phyloP scores from a whole-genome alignment of 2,113 vertebrate species.

The Speoplatyrhinus poulsoni region DNA sequence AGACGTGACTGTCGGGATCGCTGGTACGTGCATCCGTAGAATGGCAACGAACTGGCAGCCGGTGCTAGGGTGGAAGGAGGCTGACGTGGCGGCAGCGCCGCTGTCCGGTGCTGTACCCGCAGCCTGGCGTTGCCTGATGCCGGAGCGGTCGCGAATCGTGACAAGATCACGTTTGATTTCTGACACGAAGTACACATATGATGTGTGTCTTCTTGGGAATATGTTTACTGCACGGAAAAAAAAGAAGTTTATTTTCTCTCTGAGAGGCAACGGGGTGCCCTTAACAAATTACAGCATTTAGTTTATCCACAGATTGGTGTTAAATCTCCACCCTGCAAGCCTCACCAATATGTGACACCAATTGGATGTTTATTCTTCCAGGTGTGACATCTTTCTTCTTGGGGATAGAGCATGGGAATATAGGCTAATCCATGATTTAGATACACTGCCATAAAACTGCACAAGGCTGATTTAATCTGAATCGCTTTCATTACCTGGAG shows the following conservation, averaged over 20 bases:
- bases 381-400: slow-evolving; percentile 58
- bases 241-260: background rate
- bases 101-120: too few relatives aligned
- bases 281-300: background rate
- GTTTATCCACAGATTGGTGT: background rate
- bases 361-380: slow-evolving; percentile 34
- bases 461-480: slow-evolving; percentile 56
- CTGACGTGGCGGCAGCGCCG: too few relatives aligned
- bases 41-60: too few relatives aligned
- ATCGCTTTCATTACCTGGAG: slow-evolving; percentile 65
- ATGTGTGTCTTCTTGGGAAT: too few relatives aligned
- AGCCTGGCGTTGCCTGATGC: too few relatives aligned
- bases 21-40: too few relatives aligned
- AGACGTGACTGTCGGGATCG: too few relatives aligned
- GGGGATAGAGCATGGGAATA: slow-evolving; percentile 42
- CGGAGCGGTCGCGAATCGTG: too few relatives aligned
- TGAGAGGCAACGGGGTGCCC: background rate
- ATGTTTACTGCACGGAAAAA: background rate
- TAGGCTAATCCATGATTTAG: slow-evolving; percentile 74
- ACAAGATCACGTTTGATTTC: too few relatives aligned
- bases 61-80: too few relatives aligned
- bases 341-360: slow-evolving; percentile 13
- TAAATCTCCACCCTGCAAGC: background rate
- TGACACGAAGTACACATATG: too few relatives aligned
- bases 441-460: slow-evolving; percentile 37